These are phyloP conservation scores for Megalopta genalis DNA, from an alignment of 1,140 invertebrate species.

Conservation along the genomic window DNA sequence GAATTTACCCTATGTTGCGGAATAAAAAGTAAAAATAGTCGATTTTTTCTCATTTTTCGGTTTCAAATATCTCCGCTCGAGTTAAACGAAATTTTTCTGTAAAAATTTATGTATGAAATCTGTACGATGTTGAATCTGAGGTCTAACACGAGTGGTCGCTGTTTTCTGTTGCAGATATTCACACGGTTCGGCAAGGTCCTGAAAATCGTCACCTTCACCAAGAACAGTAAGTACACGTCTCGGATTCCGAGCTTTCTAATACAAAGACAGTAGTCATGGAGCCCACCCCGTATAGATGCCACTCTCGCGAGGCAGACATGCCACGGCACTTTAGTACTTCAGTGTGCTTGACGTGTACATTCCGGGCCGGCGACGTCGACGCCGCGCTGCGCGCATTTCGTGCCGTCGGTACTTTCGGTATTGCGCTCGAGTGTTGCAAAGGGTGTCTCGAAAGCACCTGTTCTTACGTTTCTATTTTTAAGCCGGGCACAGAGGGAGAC, in stretches of 20 bases:
- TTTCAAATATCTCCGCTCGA: no score
- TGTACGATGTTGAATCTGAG: background rate
- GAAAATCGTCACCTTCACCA: slow-evolving; percentile 99
- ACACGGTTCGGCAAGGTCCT: slow-evolving; percentile 98
- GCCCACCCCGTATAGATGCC: slow-evolving; percentile 36
- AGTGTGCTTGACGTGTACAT: slow-evolving; percentile 37
- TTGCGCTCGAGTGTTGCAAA: slow-evolving; percentile 31
- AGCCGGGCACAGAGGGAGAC: background rate
- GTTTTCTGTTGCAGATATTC: slow-evolving; percentile 91
- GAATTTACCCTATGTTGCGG: no score
- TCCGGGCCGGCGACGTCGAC: slow-evolving; percentile 20
- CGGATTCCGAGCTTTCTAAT: background rate
- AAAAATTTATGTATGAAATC: no score
- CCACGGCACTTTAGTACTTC: slow-evolving; percentile 54
- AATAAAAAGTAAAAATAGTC: no score
- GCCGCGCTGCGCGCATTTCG: slow-evolving; percentile 37
- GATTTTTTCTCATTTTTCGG: no score
- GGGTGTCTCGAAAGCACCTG: slow-evolving; percentile 22
- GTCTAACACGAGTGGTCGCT: background rate
- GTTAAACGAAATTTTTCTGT: no score
- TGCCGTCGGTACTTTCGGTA: slow-evolving; percentile 52
- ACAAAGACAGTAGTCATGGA: slow-evolving; percentile 5
- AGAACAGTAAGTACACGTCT: slow-evolving; percentile 93
- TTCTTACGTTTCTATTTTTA: background rate
- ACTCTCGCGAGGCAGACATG: slow-evolving; percentile 45